Evolutionary conservation across 1,140 invertebrate genomes (phyloP), one percentile per base, ranked within the genome.

Genomic region (Mylabris phalerata): DNA sequence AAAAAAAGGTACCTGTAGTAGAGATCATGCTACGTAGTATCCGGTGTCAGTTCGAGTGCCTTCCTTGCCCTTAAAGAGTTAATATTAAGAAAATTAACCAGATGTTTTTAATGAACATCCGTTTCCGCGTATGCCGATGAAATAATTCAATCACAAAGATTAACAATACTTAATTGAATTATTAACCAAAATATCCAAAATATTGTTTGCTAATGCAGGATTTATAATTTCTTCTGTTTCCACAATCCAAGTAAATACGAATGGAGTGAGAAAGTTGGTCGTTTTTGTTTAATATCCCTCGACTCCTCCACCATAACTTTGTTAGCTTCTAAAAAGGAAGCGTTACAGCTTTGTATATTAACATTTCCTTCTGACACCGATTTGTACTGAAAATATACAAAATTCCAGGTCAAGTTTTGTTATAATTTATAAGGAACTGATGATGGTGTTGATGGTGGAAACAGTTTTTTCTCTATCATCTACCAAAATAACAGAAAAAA

Each of bases 71-170:
- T 49, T 45, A 60, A 60, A 60, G 58, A 60, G 58, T 55, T 55
- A 55, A 55, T 13, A 41, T 58, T 51, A 58, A 58, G 51, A 45
- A 40, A 55, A 48, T 32, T 42, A 32, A 25, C 43, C 58, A 60
- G 51, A 54, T 60, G 58, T 43, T 41, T 55, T 59, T 60, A 60
- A 60, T 55, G 51, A 60, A 46, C 50, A 60, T 60, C 58, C 58
- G 58, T 48, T 60, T 60, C 58, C 51, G 50, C 49, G 26, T 50
- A 7, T 40, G 26, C 27, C n/a, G 19, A 26, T 40, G 43, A 54
- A 44, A 24, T 27, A 42, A 19, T 40, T 43, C 55, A 43, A 39
- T 41, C 42, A 48, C 27, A 42, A 5, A 42, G n/a, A 19, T 26
- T 40, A 56, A 24, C 54, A 40, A 13, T 47, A 24, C 13, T 38